Evolutionary conservation across 1,140 invertebrate genomes (phyloP).

Genomic region (Yoshiicerus persimilis): DNA sequence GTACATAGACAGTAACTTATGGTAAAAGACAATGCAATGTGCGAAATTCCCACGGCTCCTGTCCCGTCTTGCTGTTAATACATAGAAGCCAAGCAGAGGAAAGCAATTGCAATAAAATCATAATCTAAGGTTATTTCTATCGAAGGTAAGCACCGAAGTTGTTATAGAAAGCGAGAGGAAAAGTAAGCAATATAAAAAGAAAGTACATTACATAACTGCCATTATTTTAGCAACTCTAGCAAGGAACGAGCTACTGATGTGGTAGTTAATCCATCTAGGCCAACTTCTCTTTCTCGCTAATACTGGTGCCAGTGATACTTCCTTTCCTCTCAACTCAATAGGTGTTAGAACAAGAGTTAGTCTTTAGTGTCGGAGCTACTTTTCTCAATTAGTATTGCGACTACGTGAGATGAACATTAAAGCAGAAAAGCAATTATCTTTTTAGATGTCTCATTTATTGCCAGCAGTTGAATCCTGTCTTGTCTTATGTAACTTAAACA

Average conservation of each 20-base stretch:
- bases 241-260: not conserved
- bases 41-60: not conserved
- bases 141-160: not conserved
- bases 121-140: not conserved
- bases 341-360: not conserved
- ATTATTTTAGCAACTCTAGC: not conserved
- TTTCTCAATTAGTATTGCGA: conserved; percentile 1
- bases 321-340: not conserved
- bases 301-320: not conserved
- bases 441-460: conserved; percentile 1
- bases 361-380: not conserved
- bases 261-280: not conserved
- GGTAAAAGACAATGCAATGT: not conserved
- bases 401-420: not conserved
- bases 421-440: not conserved
- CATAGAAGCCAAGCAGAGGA: not conserved
- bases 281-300: not conserved
- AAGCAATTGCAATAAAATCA: not conserved
- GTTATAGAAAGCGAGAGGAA: not conserved
- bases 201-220: not conserved
- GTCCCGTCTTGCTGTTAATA: not conserved
- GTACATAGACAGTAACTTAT: no score
- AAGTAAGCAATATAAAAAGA: not conserved
- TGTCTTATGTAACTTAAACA: not conserved
- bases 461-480: not conserved